A percentile compares a stretch with the other conserved stretches of the same genome.
These are phyloP conservation scores for Drosophila differens DNA, from an alignment of 2,888 invertebrate genomes.

Conservation along the genomic window DNA sequence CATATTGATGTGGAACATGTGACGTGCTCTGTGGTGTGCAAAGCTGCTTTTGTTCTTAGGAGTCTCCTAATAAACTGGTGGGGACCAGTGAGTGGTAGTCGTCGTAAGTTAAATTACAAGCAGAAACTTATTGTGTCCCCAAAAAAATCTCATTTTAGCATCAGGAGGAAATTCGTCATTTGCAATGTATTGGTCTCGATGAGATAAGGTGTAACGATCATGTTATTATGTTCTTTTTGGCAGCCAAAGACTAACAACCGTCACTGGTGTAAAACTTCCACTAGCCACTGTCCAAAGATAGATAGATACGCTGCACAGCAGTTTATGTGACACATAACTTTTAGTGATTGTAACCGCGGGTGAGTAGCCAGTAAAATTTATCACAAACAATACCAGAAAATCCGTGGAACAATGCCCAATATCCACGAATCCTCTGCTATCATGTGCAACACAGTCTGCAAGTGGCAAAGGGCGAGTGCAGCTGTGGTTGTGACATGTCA, in stretches of 20 bases:
- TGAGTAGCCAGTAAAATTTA: conserved; percentile 49
- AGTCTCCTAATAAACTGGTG: neutral
- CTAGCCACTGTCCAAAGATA: conserved; percentile 84
- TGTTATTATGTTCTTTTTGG: conserved; percentile 73
- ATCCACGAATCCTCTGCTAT: conserved; percentile 55
- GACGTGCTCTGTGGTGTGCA: conserved; percentile 9
- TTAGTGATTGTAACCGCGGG: conserved; percentile 34
- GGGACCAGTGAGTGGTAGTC: neutral
- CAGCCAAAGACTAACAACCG: conserved; percentile 69
- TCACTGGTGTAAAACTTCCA: conserved; percentile 71
- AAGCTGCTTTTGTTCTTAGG: neutral
- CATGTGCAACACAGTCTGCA: conserved; percentile 63
- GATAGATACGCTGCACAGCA: too few species aligned
- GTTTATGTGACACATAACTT: conserved; percentile 21
- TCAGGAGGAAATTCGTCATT: neutral
- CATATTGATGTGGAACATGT: neutral
- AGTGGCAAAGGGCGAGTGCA: conserved; percentile 45
- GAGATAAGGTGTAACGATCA: conserved; percentile 78
- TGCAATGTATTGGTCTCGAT: conserved; percentile 27
- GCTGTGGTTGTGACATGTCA: neutral
- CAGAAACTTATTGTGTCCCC: neutral
- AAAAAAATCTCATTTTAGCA: neutral
- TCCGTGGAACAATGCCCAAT: conserved; percentile 47
- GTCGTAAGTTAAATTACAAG: neutral
- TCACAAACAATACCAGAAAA: neutral